Evolutionary conservation across 2,113 vertebrate genomes (phyloP).

Genomic region (Mola mola): DNA sequence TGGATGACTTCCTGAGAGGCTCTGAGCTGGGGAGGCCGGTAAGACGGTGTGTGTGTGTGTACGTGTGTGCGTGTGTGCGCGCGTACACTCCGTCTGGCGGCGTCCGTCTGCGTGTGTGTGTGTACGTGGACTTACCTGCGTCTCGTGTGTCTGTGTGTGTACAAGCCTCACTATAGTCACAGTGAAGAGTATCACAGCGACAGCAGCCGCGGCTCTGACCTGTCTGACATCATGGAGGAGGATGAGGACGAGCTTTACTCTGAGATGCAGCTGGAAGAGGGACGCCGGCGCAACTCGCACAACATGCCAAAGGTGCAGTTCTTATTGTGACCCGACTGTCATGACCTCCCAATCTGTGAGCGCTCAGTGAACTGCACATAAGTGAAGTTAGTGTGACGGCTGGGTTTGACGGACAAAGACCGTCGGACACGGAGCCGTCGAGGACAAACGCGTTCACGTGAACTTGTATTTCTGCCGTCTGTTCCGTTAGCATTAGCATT

Average conservation of each 20-base stretch:
- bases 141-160: slow-evolving; percentile 54
- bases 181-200: slow-evolving; percentile 95
- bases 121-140: slow-evolving; percentile 5
- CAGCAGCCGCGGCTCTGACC: slow-evolving; percentile 96
- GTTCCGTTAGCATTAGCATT: too few relatives aligned
- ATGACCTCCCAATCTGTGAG: slow-evolving; percentile 44
- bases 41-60: slow-evolving; percentile 53
- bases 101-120: slow-evolving; percentile 54
- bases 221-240: slow-evolving; percentile 98
- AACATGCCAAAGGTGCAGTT: slow-evolving; percentile 89
- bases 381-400: slow-evolving; percentile 62
- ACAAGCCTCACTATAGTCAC: slow-evolving; percentile 90
- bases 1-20: slow-evolving; percentile 95
- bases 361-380: slow-evolving; percentile 55
- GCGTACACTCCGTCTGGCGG: slow-evolving; percentile 48
- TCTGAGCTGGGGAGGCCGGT: slow-evolving; percentile 95
- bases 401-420: too few relatives aligned
- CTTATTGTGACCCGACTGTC: slow-evolving; percentile 58
- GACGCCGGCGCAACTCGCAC: slow-evolving; percentile 89
- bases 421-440: too few relatives aligned
- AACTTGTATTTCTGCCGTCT: too few relatives aligned
- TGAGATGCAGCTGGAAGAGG: slow-evolving; percentile 95
- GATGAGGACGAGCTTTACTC: slow-evolving; percentile 98
- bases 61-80: slow-evolving; percentile 57
- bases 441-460: too few relatives aligned